Evolutionary conservation across 2,113 vertebrate species (phyloP), one percentile per base, ranked within the genome.

Genomic region (Heterotilapia buettikoferi): DNA sequence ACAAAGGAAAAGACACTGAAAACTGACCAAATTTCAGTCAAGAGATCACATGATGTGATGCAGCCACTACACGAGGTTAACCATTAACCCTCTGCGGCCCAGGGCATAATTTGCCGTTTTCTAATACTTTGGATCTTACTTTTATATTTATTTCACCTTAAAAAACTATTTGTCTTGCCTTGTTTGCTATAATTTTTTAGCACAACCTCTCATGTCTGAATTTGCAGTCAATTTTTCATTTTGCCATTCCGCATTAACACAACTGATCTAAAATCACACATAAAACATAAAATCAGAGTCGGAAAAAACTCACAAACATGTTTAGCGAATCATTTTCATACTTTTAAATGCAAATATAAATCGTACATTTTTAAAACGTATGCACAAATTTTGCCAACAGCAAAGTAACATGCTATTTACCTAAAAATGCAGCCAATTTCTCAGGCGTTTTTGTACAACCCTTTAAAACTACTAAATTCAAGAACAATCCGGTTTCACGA

Each of bases 351-450:
- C 31, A 63, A 19, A 63, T 36, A 36, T 63, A 63, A 63, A 63
- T 63, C 0, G 3, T 5, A 36, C 18, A 63, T 63, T 63, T 63
- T 63, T 36, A 36, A 36, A 63, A 57, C 12, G 0, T 2, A 12
- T n/a, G 59, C 31, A 63, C 9, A 63, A 36, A 36, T 63, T 5
- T 63, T 63, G 31, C 59, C 59, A n/a, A 63, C 31, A 36, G 31
- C 59, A 36, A n/a, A 63, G 31, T 36, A 0, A 36, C 6, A 1
- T 1, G 18, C 0, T 7, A 18, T 63, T 5, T 3, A 1, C 31
- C 31, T 36, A 36, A n/a, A n/a, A 63, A 1, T 36, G 31, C 59
- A 36, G 16, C 59, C 59, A 63, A 33, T 63, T 63, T 63, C 59
- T 63, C 59, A 63, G 59, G 16, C 6, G 6, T 3, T 0, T 63